Evolutionary conservation across 2,888 invertebrate species (phyloP), one percentile per base, ranked within the genome.

Genomic region (Xiphydria camelus): DNA sequence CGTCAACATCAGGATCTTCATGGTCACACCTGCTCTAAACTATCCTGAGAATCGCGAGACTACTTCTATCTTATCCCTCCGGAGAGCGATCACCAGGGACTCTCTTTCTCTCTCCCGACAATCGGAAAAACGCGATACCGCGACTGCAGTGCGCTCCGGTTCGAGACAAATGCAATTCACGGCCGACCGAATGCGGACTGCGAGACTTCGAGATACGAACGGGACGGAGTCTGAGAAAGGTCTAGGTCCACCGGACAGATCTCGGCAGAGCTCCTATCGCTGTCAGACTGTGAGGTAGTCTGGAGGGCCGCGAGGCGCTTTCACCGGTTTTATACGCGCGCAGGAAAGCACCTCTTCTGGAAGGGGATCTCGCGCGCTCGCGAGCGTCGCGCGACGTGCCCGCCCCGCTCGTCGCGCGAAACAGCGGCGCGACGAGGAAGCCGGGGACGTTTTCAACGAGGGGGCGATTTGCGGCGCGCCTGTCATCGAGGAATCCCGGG

Each of bases 321-420:
- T 74, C 73, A 74, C 73, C 64, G 70, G 70, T 68, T 73, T 74
- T 75, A 75, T 75, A 75, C 65, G 63, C 55, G 62, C 56, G 64
- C 66, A 68, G 53, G 63, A 67, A 66, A 68, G 69, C 64, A 64
- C 68, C 62, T 65, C 66, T 64, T 64, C 66, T 52, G 18, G 42
- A 23, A 23, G 23, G 37, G 40, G 34, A 35, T 23, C 25, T 33
- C 34, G 33, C 42, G 32, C 25, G 33, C 42, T 23, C 42, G 36
- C 42, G n/a, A n/a, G n/a, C n/a, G n/a, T n/a, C n/a, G n/a, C n/a
- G n/a, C n/a, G n/a, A n/a, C n/a, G n/a, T n/a, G n/a, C n/a, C n/a
- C n/a, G n/a, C n/a, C n/a, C n/a, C n/a, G n/a, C n/a, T n/a, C n/a
- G n/a, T n/a, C n/a, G n/a, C n/a, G n/a, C n/a, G n/a, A n/a, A n/a